Base-by-base conservation (phyloP, 2,113 vertebrate genomes). In the Isichthys henryi region DNA sequence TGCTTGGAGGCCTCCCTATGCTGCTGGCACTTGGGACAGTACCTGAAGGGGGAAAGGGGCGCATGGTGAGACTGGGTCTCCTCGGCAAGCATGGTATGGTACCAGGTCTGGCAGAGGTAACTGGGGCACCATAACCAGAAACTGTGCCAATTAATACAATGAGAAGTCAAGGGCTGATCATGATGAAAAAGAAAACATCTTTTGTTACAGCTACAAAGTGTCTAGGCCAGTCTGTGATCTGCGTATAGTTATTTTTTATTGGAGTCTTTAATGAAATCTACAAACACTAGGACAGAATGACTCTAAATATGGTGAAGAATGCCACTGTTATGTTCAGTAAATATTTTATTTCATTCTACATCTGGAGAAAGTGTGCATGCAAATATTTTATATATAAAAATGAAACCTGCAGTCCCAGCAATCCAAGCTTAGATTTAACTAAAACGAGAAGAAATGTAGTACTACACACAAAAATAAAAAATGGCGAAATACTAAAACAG, bases 1-100 rank as follows among this genome's bases (percentile, higher is more conserved):
- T 99, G 98, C 91, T 99, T 99, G 85, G 98, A 99, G 86, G 98
- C 98, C 89, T 99, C 98, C 0, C 98, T 95, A 94, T 99, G 98
- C 92, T 99, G 98, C 93, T 99, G 98, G 94, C 98, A 99, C 93
- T 99, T 98, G 13, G 98, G 98, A 93, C 98, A 99, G 93, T 99
- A 99, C 98, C 98, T 96, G 90, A 1, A 1, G 0, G 0, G n/a
- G 5, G 23, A 88, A 1, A 56, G 5, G 86, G 70, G 15, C 27
- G 10, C 31, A 2, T 6, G 70, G 13, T 17, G 4, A 39, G 70
- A 3, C n/a, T 74, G 66, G 27, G 66, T 31, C 66, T 15, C 66
- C 66, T 21, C 17, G 15, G 35, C 4, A 31, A 11, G 8, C n/a
- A 13, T 10, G n/a, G 9, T 0, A 27, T 4, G 62, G n/a, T n/a